These are phyloP conservation scores for Nephila pilipes DNA, from an alignment of 1,140 invertebrate species.

Conservation along the genomic window DNA sequence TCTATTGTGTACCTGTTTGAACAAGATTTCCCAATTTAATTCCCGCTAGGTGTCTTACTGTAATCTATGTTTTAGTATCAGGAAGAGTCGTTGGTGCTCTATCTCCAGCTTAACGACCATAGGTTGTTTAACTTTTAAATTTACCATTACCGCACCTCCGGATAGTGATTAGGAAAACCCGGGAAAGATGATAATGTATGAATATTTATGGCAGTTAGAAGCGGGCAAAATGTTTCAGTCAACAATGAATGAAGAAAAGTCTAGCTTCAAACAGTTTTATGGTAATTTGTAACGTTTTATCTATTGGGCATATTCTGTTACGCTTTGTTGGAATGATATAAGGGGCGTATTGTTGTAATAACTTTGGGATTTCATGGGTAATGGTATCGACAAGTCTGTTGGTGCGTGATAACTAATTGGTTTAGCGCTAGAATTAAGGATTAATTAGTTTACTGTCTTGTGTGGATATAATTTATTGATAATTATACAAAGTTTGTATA, in stretches of 20 bases:
- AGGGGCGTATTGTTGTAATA: neutral
- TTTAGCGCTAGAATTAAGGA: neutral
- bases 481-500: no score
- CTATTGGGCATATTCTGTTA: neutral
- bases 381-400: neutral
- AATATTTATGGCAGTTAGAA: conserved; percentile 19
- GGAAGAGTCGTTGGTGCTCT: neutral
- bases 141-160: neutral
- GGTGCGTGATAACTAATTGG: neutral
- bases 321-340: neutral
- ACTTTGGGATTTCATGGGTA: neutral
- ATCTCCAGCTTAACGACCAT: neutral
- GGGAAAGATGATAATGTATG: neutral
- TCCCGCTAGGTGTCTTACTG: neutral
- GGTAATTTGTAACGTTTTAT: conserved; percentile 21
- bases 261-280: neutral
- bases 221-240: neutral
- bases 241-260: neutral
- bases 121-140: neutral
- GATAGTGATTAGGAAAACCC: neutral
- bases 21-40: neutral
- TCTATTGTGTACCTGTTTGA: neutral
- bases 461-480: no score
- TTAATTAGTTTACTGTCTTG: neutral
- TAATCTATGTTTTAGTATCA: neutral